A percentile compares a stretch with the other conserved stretches of the same genome.
Conservation (phyloP, 2,113 vertebrate species). For the Sander vitreus region DNA sequence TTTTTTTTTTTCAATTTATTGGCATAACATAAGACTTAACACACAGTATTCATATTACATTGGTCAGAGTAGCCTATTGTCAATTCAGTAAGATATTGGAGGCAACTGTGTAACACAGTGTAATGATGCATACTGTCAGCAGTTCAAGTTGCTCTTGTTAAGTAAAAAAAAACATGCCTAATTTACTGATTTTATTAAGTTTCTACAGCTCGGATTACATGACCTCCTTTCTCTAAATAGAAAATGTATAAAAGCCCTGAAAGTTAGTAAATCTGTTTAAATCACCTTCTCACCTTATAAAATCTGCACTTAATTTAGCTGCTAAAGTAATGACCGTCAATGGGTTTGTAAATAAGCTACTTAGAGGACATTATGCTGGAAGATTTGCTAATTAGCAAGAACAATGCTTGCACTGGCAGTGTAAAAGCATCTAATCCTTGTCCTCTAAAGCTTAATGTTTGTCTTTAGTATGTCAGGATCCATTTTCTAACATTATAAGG, state of each 20-base stretch:
- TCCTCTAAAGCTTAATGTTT: slow-evolving; percentile 52
- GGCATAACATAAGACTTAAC: background rate
- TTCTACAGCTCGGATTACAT: slow-evolving; percentile 9
- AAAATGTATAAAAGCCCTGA: slow-evolving; percentile 21
- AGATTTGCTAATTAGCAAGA: slow-evolving; percentile 69
- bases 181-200: slow-evolving; percentile 6
- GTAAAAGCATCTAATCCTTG: slow-evolving; percentile 53
- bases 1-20: background rate
- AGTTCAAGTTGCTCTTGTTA: background rate
- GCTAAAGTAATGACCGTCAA: slow-evolving; percentile 53
- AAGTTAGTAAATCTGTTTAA: slow-evolving; percentile 28
- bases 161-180: slow-evolving; percentile 8
- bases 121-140: background rate
- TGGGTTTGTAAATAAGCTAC: slow-evolving; percentile 67
- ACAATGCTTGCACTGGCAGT: slow-evolving; percentile 49
- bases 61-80: background rate
- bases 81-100: background rate
- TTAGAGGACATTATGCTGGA: slow-evolving; percentile 57
- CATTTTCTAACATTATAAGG: slow-evolving; percentile 8
- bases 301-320: slow-evolving; percentile 48
- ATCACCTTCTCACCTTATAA: slow-evolving; percentile 41
- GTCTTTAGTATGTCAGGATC: slow-evolving; percentile 30
- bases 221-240: slow-evolving; percentile 18
- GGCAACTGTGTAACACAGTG: background rate
- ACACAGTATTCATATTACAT: background rate